Evolutionary conservation across 1,140 invertebrate genomes (phyloP).

Genomic region (Megalonaias nervosa): DNA sequence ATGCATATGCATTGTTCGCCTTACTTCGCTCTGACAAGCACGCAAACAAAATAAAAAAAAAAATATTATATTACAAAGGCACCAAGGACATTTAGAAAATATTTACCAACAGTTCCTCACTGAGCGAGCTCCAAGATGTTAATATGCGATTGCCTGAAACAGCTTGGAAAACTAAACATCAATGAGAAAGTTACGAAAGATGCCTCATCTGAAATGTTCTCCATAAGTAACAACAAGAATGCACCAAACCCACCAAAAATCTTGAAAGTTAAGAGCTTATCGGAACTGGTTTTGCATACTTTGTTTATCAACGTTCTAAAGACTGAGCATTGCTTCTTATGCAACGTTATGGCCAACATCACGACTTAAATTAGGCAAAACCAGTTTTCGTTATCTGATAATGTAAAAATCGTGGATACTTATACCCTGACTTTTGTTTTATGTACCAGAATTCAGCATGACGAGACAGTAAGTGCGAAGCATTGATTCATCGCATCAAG

Average conservation of each 20-base stretch:
- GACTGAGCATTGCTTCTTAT: not conserved
- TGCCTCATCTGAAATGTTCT: no score
- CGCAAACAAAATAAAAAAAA: conserved; percentile 8
- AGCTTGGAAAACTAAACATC: conserved; percentile 10
- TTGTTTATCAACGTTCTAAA: not conserved
- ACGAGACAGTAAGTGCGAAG: conserved; percentile 3
- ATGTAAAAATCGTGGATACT: conserved; percentile 5
- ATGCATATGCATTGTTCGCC: conserved; percentile 3
- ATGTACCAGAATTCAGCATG: conserved; percentile 14
- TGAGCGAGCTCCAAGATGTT: conserved; percentile 2
- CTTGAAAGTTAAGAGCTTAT: not conserved
- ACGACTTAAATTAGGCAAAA: not conserved
- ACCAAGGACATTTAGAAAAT: not conserved
- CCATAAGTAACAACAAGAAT: no score
- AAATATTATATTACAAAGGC: conserved; percentile 5
- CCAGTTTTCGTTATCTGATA: not conserved
- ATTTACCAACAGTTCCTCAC: not conserved
- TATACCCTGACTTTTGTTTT: conserved; percentile 13
- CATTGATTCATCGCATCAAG: conserved; percentile 16
- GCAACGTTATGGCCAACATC: not conserved
- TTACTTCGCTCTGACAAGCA: conserved; percentile 13
- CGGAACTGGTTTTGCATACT: not conserved
- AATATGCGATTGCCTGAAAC: conserved; percentile 10
- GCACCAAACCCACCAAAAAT: not conserved
- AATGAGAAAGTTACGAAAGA: conserved; percentile 2